Base-by-base conservation (phyloP, 2,113 vertebrate genomes). In the Macquaria australasica region DNA sequence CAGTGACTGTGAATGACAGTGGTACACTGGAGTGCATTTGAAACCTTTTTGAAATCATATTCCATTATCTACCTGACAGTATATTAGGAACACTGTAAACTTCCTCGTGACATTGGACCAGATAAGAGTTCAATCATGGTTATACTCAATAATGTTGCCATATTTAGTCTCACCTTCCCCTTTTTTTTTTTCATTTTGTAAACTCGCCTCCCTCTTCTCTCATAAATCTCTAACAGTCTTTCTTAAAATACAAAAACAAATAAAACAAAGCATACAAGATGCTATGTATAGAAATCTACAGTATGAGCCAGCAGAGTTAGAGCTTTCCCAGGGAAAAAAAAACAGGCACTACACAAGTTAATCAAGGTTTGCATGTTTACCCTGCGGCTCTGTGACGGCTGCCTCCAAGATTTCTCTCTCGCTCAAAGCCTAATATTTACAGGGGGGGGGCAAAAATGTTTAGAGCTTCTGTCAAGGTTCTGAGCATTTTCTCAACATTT, bases 311-410 rank as follows among this genome's bases (percentile, higher is more conserved):
- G 66, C 60, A 66, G 85, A 78, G 23, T 66, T 23, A 2, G 50
- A n/a, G 73, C 59, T 73, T 66, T 84, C 68, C 10, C 23, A 23
- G 53, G 37, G 45, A 45, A 14, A 28, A 14, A 79, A 37, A 73
- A 53, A 21, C 37, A 81, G 63, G 53, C 56, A 5, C 41, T 53
- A 85, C 73, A 88, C 81, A 79, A 91, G 87, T 85, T 93, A 91
- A 93, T 95, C 93, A 92, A 94, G 89, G 89, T 90, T 91, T 93
- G 86, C 91, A 86, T 90, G 88, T 95, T 89, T 91, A 80, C 93
- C 94, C 93, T 89, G 66, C n/a, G 89, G 94, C 93, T 87, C 81
- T 25, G 70, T 71, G 63, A 55, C 69, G 58, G 64, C 82, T 89
- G 87, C 87, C 83, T 89, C 80, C 82, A 77, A 90, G 83, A 84